These are phyloP conservation scores for Pygmarrhopalites habei DNA, from an alignment of 1,140 invertebrate genomes.

Conservation along the genomic window DNA sequence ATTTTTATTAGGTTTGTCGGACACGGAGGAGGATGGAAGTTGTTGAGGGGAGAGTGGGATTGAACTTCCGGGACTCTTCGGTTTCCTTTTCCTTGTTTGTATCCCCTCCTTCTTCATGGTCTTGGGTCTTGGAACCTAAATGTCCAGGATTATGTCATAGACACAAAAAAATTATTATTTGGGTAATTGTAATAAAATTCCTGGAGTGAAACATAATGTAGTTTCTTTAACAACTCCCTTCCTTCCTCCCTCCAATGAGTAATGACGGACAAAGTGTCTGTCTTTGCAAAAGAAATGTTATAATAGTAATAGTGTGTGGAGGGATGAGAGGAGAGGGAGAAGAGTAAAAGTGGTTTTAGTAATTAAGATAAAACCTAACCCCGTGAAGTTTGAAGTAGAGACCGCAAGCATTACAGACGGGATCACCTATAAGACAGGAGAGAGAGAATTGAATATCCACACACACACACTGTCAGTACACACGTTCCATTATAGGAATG, in stretches of 20 bases:
- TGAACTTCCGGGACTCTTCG: slow-evolving; percentile 52
- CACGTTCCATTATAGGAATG: too few relatives aligned
- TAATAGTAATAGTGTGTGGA: too few relatives aligned
- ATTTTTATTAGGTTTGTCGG: slow-evolving; percentile 16
- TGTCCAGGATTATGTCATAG: background rate
- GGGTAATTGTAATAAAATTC: background rate
- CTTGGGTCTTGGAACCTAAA: slow-evolving; percentile 59
- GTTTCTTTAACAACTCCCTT: too few relatives aligned
- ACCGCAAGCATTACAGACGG: slow-evolving; percentile 91
- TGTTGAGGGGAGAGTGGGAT: too few relatives aligned
- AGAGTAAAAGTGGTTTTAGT: slow-evolving; percentile 13
- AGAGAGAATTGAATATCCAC: too few relatives aligned
- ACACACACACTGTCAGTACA: too few relatives aligned
- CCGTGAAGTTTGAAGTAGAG: slow-evolving; percentile 89
- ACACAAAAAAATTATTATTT: too few relatives aligned
- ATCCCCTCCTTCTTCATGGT: slow-evolving; percentile 96
- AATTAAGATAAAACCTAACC: slow-evolving; percentile 53
- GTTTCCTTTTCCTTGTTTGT: slow-evolving; percentile 86
- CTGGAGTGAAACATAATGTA: background rate
- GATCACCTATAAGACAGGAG: too few relatives aligned
- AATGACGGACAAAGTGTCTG: too few relatives aligned
- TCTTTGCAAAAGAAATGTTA: too few relatives aligned
- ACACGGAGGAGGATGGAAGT: background rate
- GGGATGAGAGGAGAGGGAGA: background rate
- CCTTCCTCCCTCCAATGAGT: too few relatives aligned